A percentile compares a stretch with the other conserved stretches of the same genome.
These are phyloP conservation scores for Callipepla californica DNA, from an alignment of 2,113 vertebrate species.

Conservation along the genomic window DNA sequence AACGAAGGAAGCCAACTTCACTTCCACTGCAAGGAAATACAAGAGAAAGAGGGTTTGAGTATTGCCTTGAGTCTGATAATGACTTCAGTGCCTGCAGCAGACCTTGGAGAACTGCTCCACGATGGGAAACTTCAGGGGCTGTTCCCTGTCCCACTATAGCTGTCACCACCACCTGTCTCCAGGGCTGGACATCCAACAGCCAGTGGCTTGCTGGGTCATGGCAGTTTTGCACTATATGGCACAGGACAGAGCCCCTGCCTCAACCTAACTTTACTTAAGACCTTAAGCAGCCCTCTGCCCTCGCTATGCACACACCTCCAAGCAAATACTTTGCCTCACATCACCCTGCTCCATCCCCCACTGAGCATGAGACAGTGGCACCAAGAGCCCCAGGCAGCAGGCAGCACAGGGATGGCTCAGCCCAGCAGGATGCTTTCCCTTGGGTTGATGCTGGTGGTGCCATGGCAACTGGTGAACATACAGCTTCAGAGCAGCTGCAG, in stretches of 20 bases:
- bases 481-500: neutral
- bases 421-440: neutral
- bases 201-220: neutral
- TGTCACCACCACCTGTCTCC: neutral
- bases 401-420: neutral
- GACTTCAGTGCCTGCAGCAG: neutral
- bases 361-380: rapidly evolving
- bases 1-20: neutral
- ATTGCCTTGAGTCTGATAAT: neutral
- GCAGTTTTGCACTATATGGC: neutral
- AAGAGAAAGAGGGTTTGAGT: neutral
- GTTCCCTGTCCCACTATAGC: neutral
- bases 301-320: neutral
- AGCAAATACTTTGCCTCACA: neutral
- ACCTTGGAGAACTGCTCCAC: neutral
- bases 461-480: conserved; percentile 53
- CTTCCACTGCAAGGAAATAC: neutral
- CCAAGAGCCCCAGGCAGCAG: neutral
- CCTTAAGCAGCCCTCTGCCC: neutral
- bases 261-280: neutral
- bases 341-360: neutral
- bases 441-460: neutral
- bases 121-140: neutral
- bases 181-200: neutral
- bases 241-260: neutral